Base-by-base conservation (phyloP, 2,797 vertebrate genomes). In the Poliocrania exsul region DNA sequence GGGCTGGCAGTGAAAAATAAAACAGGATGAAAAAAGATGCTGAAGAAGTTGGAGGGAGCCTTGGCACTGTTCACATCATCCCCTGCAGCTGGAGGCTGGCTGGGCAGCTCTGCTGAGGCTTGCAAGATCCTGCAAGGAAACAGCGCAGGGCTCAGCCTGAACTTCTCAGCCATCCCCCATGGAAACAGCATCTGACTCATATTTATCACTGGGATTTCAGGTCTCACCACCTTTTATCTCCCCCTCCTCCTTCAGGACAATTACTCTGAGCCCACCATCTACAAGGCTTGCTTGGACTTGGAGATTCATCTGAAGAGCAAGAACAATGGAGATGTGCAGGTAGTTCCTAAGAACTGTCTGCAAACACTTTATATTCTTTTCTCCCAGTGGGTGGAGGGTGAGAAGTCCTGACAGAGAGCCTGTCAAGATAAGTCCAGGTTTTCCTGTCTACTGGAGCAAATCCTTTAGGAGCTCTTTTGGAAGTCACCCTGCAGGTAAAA, bases 11-110 rank as follows among this genome's bases (percentile, higher is more conserved):
- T 5, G 15, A 42, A 54, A 50, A 42, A 13, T 26, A 17, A 42
- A 47, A 16, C 0, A 8, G n/a, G 29, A 38, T 26, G 4, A 28
- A 38, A 90, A 46, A 33, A 40, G 47, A 21, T 53, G 25, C 44
- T 53, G 46, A 23, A 21, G 46, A 10, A 11, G 31, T 8, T 1
- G 2, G 19, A 44, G 25, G 58, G 29, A 81, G 51, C 28, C 31
- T 24, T 26, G 23, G 16, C 42, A 31, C 4, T 13, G 25, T 5
- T 2, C 7, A 3, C 11, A 15, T 17, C 38, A 7, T 2, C 2
- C 13, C 35, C 47, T 46, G 7, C 56, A 65, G 71, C 38, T 33
- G 24, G 46, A 79, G 73, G 25, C 28, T 62, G 47, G 6, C 47
- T 19, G 17, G 37, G 58, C 72, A 83, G 60, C 64, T 38, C 61